Evolutionary conservation across 2,113 vertebrate species (phyloP).

Genomic region (Jaculus jaculus): DNA sequence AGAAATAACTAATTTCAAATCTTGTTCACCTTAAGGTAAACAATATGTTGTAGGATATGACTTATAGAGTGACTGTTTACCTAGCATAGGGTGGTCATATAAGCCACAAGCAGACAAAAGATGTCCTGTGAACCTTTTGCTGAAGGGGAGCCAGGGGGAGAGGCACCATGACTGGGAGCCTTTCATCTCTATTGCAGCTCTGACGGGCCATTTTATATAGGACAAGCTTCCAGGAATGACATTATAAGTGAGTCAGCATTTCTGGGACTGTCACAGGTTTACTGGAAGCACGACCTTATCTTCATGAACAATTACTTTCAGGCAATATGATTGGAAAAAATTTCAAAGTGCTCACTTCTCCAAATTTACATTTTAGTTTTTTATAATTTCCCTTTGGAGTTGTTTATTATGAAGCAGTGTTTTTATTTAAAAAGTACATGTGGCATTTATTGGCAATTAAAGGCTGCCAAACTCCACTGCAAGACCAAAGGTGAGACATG

Average conservation of each 20-base stretch:
- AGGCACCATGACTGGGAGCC: background rate
- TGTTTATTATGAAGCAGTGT: constrained; percentile 9
- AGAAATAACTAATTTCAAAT: background rate
- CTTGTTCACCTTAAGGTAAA: constrained; percentile 11
- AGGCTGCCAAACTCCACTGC: background rate
- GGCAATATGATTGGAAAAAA: constrained; percentile 69
- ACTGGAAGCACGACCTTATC: constrained; percentile 75
- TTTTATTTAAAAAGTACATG: constrained; percentile 49
- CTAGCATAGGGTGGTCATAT: background rate
- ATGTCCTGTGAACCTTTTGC: background rate
- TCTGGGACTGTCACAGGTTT: constrained; percentile 70
- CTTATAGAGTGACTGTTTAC: background rate
- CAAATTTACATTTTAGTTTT: constrained; percentile 57
- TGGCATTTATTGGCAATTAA: constrained; percentile 20
- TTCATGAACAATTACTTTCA: constrained; percentile 73
- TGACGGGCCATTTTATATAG: constrained; percentile 38
- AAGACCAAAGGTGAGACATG: background rate
- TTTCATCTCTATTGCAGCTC: background rate
- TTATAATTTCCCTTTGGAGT: constrained; percentile 32
- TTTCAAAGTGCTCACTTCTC: constrained; percentile 54
- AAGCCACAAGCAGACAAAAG: background rate
- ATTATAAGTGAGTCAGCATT: constrained; percentile 71
- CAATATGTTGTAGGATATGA: background rate
- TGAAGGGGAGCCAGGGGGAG: background rate
- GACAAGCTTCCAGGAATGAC: constrained; percentile 72